These are phyloP conservation scores for Pristionchus exspectatus DNA, from an alignment of 2,888 invertebrate species.

Conservation along the genomic window DNA sequence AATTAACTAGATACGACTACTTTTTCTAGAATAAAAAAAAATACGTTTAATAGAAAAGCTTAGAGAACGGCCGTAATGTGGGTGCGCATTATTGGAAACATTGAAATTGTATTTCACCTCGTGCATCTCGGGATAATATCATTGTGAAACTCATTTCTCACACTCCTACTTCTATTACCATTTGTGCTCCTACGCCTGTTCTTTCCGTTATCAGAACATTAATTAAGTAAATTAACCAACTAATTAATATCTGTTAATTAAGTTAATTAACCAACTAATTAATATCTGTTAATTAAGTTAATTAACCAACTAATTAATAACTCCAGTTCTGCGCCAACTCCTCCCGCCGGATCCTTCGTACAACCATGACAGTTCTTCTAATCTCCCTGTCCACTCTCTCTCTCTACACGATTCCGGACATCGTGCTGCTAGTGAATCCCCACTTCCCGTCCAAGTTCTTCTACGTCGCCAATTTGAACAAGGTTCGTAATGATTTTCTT, in stretches of 20 bases:
- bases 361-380: neutral
- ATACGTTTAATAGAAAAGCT: neutral
- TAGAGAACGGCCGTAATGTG: neutral
- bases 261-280: neutral
- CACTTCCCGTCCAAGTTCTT: neutral
- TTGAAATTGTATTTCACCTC: neutral
- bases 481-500: neutral
- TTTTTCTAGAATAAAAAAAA: neutral
- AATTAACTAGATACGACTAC: too few species aligned
- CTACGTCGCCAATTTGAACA: slow-evolving; percentile 32
- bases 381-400: neutral
- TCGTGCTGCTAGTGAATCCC: neutral
- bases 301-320: neutral
- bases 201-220: too few species aligned
- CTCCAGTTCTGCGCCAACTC: slow-evolving; percentile 27
- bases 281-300: neutral
- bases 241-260: neutral
- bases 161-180: neutral
- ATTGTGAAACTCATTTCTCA: neutral
- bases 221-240: neutral
- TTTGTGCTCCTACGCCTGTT: too few species aligned
- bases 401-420: slow-evolving; percentile 21
- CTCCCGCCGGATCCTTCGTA: neutral
- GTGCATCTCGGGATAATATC: neutral
- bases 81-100: neutral